Percentiles rank a stretch among this genome's conserved stretches.
Evolutionary conservation across 2,888 invertebrate genomes (phyloP).

Genomic region (Eilema griseolum): DNA sequence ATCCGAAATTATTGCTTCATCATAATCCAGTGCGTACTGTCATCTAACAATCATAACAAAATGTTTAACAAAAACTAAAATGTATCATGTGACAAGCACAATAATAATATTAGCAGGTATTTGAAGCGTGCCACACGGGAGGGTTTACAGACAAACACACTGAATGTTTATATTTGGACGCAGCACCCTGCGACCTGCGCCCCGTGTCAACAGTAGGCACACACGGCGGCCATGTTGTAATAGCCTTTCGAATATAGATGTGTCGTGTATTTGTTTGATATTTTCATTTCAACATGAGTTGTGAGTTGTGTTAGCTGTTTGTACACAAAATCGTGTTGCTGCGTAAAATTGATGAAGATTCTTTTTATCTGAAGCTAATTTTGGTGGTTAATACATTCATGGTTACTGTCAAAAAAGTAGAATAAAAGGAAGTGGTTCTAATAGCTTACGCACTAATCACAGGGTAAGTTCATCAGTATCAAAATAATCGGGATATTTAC

Average conservation of each 20-base stretch:
- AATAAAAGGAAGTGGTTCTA: too few relatives aligned
- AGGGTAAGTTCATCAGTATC: too few relatives aligned
- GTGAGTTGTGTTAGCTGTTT: background rate
- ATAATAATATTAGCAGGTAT: slow-evolving; percentile 21
- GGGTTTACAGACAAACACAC: slow-evolving; percentile 28
- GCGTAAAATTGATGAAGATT: too few relatives aligned
- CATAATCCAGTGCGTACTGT: background rate
- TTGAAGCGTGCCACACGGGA: slow-evolving; percentile 24
- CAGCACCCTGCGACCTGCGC: slow-evolving; percentile 21
- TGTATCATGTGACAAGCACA: slow-evolving; percentile 18
- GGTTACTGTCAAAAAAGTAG: too few relatives aligned
- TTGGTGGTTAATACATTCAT: background rate
- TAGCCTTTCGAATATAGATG: slow-evolving; percentile 28
- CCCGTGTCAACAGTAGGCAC: slow-evolving; percentile 34
- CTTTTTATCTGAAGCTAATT: background rate
- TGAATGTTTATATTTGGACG: slow-evolving; percentile 45
- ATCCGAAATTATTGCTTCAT: background rate
- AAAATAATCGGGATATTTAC: too few relatives aligned
- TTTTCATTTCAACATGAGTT: background rate
- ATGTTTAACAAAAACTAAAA: slow-evolving; percentile 20
- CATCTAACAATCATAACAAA: background rate
- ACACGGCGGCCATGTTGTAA: slow-evolving; percentile 25
- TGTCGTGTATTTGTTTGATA: slow-evolving; percentile 14
- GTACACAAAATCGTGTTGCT: background rate
- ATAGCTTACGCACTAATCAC: too few relatives aligned